Evolutionary conservation across 2,113 vertebrate species (phyloP), one percentile per base, ranked within the genome.

Genomic region (Merops nubicus): DNA sequence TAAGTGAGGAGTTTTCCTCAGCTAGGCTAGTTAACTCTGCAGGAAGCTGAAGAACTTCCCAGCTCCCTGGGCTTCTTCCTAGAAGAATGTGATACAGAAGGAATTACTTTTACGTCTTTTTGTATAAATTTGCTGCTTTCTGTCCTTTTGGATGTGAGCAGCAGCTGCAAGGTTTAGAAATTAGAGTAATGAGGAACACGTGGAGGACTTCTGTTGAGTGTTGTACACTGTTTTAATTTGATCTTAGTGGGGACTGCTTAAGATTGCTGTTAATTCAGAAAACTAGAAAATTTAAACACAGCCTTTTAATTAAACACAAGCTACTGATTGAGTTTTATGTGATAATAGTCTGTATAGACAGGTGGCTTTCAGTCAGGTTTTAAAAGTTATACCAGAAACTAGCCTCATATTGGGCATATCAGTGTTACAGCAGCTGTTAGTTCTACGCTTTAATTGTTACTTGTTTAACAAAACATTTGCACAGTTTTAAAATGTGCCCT

Each of bases 281-380:
- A 79, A 64, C 16, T 40, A 68, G 48, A 21, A 68, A 60, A 47
- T 54, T 60, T 63, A 83, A 88, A 78, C 33, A 45, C 38, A 42
- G 74, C 31, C 38, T 85, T 89, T 73, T 94, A 79, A 48, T 93
- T 81, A 69, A 88, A 70, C 75, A 21, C 48, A 60, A 82, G 28
- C 21, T 64, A 38, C 50, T 87, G 59, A 45, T 62, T 47, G 40
- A 73, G 19, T 77, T 42, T 76, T 74, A 28, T 38, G 76, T 60
- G 25, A 40, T n/a, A 51, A 29, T 48, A 51, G 18, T 64, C 23
- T 84, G 20, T 42, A 26, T 11, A 25, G 91, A 34, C 14, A 63
- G 48, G 43, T 89, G 54, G 59, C 51, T 78, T 68, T 84, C 48
- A 82, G 33, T 54, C 60, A 48, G 68, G 33, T 51, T 47, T 84